These are phyloP conservation scores for Synanthedon myopaeformis DNA, from an alignment of 2,888 invertebrate species.

Conservation along the genomic window DNA sequence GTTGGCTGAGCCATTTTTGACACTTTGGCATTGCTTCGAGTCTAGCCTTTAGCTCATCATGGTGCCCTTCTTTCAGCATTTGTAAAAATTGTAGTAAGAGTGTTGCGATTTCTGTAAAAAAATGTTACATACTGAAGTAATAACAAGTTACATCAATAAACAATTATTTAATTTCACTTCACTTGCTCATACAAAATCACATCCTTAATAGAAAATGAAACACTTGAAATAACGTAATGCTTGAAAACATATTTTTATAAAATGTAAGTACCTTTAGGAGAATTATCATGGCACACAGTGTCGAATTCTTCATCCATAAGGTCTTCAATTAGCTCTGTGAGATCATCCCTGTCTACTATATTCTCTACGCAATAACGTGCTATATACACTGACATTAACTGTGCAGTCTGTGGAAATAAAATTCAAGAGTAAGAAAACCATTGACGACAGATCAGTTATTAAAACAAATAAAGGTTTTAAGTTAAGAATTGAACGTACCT, in stretches of 20 bases:
- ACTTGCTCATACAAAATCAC: too few species aligned
- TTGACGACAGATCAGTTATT: background rate
- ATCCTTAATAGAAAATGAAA: too few species aligned
- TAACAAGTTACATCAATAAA: too few species aligned
- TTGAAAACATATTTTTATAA: background rate
- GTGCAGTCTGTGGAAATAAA: slow-evolving; percentile 65
- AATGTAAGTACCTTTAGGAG: slow-evolving; percentile 65
- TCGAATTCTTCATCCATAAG: slow-evolving; percentile 81
- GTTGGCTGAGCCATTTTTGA: slow-evolving; percentile 69
- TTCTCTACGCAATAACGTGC: slow-evolving; percentile 74
- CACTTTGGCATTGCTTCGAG: slow-evolving; percentile 71
- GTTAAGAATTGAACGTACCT: slow-evolving; percentile 44
- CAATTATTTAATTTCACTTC: too few species aligned
- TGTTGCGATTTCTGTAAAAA: slow-evolving; percentile 69
- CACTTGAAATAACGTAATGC: background rate
- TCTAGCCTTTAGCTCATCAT: slow-evolving; percentile 67
- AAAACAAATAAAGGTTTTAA: background rate
- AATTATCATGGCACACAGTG: slow-evolving; percentile 78
- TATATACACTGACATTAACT: slow-evolving; percentile 74
- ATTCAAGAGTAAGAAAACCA: too few species aligned
- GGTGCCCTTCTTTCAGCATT: slow-evolving; percentile 67
- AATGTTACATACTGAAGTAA: too few species aligned
- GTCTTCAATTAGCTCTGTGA: slow-evolving; percentile 75
- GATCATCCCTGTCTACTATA: slow-evolving; percentile 69
- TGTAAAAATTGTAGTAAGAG: slow-evolving; percentile 68